Conservation (phyloP, 2,888 invertebrate genomes). For the Cantharis flavilabris region DNA sequence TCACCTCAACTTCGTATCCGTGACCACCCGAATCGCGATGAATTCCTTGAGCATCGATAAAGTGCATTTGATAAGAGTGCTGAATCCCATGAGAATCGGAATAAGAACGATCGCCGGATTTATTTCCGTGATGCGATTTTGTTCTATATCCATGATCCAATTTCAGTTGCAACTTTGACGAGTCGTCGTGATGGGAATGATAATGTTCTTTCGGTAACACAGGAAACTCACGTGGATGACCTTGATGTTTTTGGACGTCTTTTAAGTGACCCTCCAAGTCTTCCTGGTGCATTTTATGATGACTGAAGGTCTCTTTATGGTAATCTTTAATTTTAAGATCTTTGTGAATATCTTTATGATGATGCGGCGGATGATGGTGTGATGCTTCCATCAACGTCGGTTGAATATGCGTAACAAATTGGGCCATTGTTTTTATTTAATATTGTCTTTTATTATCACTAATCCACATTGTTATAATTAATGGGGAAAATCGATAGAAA, state of each 20-base stretch:
- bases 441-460: slow-evolving; percentile 5
- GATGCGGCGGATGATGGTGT: slow-evolving; percentile 61
- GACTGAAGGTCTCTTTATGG: slow-evolving; percentile 39
- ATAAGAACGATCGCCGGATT: slow-evolving; percentile 42
- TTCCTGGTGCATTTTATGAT: slow-evolving; percentile 37
- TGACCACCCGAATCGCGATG: slow-evolving; percentile 52
- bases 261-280: slow-evolving; percentile 38
- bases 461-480: slow-evolving; percentile 8
- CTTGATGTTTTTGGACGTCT: slow-evolving; percentile 41
- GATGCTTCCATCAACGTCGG: slow-evolving; percentile 63
- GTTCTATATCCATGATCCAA: slow-evolving; percentile 39
- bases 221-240: slow-evolving; percentile 47
- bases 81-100: slow-evolving; percentile 52
- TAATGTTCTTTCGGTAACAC: slow-evolving; percentile 45
- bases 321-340: slow-evolving; percentile 40
- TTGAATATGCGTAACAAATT: slow-evolving; percentile 65
- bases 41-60: slow-evolving; percentile 54
- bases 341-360: slow-evolving; percentile 45
- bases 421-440: slow-evolving; percentile 55
- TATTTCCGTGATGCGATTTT: slow-evolving; percentile 32
- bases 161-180: background rate
- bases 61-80: slow-evolving; percentile 52
- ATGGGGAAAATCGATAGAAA: slow-evolving; percentile 7
- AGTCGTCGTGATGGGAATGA: slow-evolving; percentile 19
- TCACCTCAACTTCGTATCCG: slow-evolving; percentile 40